phyloP scores from a whole-genome alignment of 2,888 invertebrate species.

The Tetrapedia diversipes region DNA sequence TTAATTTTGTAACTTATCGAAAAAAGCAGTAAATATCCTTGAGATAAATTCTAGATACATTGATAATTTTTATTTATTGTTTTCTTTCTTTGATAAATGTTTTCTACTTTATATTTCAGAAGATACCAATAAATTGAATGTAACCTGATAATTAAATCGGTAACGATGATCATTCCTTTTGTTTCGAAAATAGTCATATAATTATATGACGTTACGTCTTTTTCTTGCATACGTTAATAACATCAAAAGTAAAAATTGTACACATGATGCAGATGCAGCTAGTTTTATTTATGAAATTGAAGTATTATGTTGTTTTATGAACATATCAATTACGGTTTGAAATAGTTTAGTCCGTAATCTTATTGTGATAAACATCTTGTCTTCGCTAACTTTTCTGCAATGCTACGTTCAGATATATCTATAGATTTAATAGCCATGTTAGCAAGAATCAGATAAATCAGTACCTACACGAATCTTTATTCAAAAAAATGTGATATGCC shows the following conservation, averaged over 20 bases:
- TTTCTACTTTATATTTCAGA: neutral
- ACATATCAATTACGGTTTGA: neutral
- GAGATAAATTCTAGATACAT: neutral
- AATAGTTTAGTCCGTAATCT: neutral
- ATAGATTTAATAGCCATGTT: neutral
- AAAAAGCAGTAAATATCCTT: neutral
- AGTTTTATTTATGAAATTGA: conserved; percentile 7
- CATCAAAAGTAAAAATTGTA: neutral
- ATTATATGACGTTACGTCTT: neutral
- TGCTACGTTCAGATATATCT: conserved; percentile 18
- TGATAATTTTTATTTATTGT: neutral
- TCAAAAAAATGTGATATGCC: conserved; percentile 33
- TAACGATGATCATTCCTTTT: neutral
- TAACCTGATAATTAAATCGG: neutral
- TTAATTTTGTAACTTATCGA: neutral
- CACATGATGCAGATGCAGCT: neutral
- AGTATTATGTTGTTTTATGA: neutral
- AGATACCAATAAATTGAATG: neutral
- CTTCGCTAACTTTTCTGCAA: conserved; percentile 19
- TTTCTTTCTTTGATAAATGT: neutral
- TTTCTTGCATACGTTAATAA: neutral
- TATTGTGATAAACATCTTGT: conserved; percentile 12
- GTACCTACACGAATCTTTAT: conserved; percentile 15
- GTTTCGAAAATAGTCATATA: neutral
- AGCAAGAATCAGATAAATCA: conserved; percentile 16